Percentiles rank a stretch among this genome's conserved stretches.
These are phyloP conservation scores for Monopterus albus DNA, from an alignment of 2,113 vertebrate species.

Conservation along the genomic window DNA sequence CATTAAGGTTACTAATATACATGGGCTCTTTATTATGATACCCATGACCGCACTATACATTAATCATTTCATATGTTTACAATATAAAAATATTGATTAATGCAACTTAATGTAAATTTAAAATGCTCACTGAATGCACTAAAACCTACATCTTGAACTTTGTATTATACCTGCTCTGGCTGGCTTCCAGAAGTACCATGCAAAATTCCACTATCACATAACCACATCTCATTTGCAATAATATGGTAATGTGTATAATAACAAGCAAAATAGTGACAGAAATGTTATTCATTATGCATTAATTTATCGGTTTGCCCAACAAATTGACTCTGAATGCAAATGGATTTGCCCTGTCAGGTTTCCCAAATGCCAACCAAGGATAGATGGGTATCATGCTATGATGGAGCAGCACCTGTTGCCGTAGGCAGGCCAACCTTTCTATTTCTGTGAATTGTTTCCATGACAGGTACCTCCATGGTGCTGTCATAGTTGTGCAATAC, in stretches of 20 bases:
- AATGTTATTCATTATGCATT: constrained; percentile 25
- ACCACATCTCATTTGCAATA: neutral
- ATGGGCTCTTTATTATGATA: too few relatives aligned
- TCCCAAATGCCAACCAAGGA: constrained; percentile 37
- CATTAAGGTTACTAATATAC: too few relatives aligned
- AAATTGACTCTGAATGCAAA: constrained; percentile 42
- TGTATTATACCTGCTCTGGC: too few relatives aligned
- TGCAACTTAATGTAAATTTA: neutral
- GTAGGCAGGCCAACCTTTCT: neutral
- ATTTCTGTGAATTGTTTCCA: neutral
- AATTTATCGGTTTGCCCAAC: neutral
- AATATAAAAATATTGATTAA: neutral
- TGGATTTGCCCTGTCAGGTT: neutral
- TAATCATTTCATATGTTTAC: neutral
- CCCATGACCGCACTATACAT: too few relatives aligned
- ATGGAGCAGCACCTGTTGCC: neutral
- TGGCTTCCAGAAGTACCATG: too few relatives aligned
- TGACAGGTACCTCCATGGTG: neutral
- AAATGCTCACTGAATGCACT: neutral
- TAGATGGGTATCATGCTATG: constrained; percentile 1
- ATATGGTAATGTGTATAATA: constrained; percentile 15
- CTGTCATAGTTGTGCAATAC: neutral
- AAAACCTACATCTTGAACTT: too few relatives aligned
- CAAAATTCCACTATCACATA: constrained; percentile 1
- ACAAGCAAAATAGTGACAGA: constrained; percentile 3